Evolutionary conservation across 2,113 vertebrate genomes (phyloP), one percentile per base, ranked within the genome.

Genomic region (Aphyosemion australe): DNA sequence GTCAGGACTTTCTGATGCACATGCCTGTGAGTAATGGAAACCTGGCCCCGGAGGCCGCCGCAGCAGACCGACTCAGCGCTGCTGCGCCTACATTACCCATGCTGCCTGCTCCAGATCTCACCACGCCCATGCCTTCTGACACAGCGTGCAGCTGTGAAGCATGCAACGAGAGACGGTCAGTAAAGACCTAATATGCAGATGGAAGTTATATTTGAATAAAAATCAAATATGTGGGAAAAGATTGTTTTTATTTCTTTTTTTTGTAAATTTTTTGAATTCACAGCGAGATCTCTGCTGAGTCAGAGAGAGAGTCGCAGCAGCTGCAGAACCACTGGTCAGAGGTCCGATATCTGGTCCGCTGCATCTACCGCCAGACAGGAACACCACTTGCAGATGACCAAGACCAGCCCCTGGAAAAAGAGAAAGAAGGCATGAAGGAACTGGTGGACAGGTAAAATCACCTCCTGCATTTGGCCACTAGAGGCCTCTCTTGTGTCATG

Each of bases 311-410:
- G 82, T 95, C 96, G 10, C 96, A 97, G 89, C 96, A 96, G 86
- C 95, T 99, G 70, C 97, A 99, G 88, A 97, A 95, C 84, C 97
- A 94, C 89, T 99, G 97, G 97, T 96, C 97, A 0, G 97, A 99
- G 89, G 96, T 98, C 54, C 95, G 97, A 53, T 97, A 97, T 86
- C 92, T 95, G 86, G 97, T 99, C 47, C 95, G 96, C 58, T 98
- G 96, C 82, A 95, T 98, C 83, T 99, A 99, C 90, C 95, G 97
- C 11, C 96, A 97, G 82, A 95, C 96, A 1, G 96, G 96, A 49
- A 98, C 96, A 0, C 93, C 95, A 0, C 82, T 98, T 77, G 96
- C 96, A 13, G 96, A 98, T 10, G 96, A 98, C 87, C 96, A 97
- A 3, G 96, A 97, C 85, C 96, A 96, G 10, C 94, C 96, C 0